phyloP scores from a whole-genome alignment of 1,140 invertebrate species.

The Colletes gigas region DNA sequence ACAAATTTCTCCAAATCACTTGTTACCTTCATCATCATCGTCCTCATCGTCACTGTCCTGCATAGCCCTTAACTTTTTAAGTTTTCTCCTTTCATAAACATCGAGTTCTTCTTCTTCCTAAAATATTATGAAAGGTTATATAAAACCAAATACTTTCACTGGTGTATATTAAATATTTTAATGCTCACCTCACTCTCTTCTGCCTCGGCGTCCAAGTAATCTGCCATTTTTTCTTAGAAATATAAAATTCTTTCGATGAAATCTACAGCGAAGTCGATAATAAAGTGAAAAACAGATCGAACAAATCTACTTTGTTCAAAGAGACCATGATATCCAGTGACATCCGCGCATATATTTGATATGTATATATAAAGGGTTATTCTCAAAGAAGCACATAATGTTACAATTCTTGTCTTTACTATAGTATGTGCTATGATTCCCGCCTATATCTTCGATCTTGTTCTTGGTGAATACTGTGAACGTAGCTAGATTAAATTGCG shows the following conservation, averaged over 20 bases:
- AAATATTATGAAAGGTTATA: not conserved
- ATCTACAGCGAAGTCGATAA: not conserved
- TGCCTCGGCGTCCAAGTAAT: constrained; percentile 91
- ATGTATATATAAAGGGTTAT: not conserved
- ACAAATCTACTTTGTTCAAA: not conserved
- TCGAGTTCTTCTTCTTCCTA: constrained; percentile 19
- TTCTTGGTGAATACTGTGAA: too few species aligned
- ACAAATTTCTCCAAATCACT: not conserved
- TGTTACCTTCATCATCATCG: constrained; percentile 11
- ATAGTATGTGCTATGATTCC: too few species aligned
- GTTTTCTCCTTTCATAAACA: constrained; percentile 20
- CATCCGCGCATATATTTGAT: constrained; percentile 19
- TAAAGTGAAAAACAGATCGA: not conserved
- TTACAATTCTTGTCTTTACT: too few species aligned
- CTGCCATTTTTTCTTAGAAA: constrained; percentile 65
- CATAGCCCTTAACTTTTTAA: constrained; percentile 27
- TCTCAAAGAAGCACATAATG: not conserved
- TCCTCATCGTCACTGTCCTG: constrained; percentile 21
- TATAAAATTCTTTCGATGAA: not conserved
- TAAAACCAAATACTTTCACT: not conserved
- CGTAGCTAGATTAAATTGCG: too few species aligned
- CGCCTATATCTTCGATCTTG: too few species aligned
- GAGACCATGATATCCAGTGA: not conserved
- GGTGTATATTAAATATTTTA: not conserved
- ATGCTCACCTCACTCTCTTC: constrained; percentile 88